Base-by-base conservation (phyloP, 2,888 invertebrate genomes). In the Ditula angustiorana region DNA sequence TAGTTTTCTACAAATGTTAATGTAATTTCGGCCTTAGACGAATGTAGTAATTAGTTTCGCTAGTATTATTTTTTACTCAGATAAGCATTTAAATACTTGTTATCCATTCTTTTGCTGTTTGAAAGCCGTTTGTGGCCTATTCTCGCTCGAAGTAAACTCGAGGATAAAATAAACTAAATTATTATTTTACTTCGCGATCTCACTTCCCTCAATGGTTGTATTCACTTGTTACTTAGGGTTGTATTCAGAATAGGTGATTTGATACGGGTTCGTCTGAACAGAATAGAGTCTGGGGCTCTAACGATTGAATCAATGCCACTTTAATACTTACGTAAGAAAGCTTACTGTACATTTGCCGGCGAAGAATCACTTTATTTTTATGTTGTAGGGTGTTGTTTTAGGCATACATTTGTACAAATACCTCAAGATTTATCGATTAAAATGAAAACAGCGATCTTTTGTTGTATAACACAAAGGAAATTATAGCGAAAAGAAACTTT, bases 331-430 rank as follows among this genome's bases (percentile, higher is more conserved):
- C 13, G 11, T 37, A 30, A 10, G 16, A 10, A 44, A 37, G 26
- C 24, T 50, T 37, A 30, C 16, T 30, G 24, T 44, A 37, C 23
- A n/a, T 3, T 49, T 10, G 63, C 56, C 57, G 63, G 63, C 63
- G 57, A 57, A 57, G 21, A 41, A 53, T 53, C 30, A 33, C 35
- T 61, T 35, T 47, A 44, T 50, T 44, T 41, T 57, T 44, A 63
- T 57, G 41, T 50, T 57, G 57, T 57, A 57, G 24, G 57, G 24
- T 50, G 26, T 52, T 44, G 28, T 49, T 62, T 33, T 58, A 44
- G 30, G 50, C 57, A 58, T 58, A 44, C 5, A 57, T 26, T 57
- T 49, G 16, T 62, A 56, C 63, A 58, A 52, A 58, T 63, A 63
- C 57, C 57, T 63, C 63, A 23, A 24, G 16, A 46, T 52, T 30